Evolutionary conservation across 2,888 invertebrate genomes (phyloP).

Genomic region (Parnassius apollo): DNA sequence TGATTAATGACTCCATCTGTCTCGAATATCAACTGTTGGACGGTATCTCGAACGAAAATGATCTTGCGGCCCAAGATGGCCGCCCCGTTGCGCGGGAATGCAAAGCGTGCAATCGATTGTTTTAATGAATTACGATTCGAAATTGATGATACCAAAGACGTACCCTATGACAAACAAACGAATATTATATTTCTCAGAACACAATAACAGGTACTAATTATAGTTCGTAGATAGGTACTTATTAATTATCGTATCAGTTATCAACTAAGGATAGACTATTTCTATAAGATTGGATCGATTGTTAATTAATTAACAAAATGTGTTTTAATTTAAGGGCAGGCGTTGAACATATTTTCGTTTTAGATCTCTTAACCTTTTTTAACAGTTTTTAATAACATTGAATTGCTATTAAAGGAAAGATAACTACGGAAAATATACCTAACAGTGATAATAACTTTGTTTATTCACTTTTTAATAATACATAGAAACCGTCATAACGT

Average conservation of each 20-base stretch:
- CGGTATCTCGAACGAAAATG: slow-evolving; percentile 55
- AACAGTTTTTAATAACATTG: background rate
- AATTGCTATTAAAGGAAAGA: too few relatives aligned
- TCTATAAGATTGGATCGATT: slow-evolving; percentile 21
- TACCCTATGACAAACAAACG: background rate
- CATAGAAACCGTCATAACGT: too few relatives aligned
- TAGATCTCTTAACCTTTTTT: background rate
- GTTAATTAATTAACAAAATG: slow-evolving; percentile 11
- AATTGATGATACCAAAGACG: background rate
- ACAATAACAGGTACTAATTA: slow-evolving; percentile 3
- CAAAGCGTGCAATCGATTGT: slow-evolving; percentile 23
- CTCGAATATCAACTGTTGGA: slow-evolving; percentile 54
- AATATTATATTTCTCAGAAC: background rate
- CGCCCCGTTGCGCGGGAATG: slow-evolving; percentile 60
- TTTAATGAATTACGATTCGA: background rate
- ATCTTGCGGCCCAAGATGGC: slow-evolving; percentile 70
- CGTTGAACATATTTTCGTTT: background rate
- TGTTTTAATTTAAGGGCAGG: background rate
- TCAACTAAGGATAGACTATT: slow-evolving; percentile 7
- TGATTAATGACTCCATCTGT: slow-evolving; percentile 74
- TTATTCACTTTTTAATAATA: too few relatives aligned
- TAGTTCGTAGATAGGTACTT: background rate
- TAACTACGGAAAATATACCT: too few relatives aligned
- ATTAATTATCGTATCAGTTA: slow-evolving; percentile 17
- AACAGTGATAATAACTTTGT: too few relatives aligned